These are phyloP conservation scores for Palythoa grandis DNA, from an alignment of 92 coral and sea anemone genomes.

Conservation along the genomic window DNA sequence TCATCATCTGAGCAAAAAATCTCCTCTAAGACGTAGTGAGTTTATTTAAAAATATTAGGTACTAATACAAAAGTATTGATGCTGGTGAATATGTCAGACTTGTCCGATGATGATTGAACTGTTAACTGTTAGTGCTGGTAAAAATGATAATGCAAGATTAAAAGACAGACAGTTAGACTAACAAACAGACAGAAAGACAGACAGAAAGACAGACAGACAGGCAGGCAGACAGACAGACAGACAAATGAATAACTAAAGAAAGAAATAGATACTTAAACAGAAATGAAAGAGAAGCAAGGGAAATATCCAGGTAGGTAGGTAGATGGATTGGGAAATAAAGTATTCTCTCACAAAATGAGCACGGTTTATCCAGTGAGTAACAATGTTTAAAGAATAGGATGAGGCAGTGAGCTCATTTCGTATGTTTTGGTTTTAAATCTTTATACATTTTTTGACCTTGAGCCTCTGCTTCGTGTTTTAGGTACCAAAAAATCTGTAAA, in stretches of 20 bases:
- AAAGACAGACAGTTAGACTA: not conserved
- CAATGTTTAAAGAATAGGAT: too few relatives aligned
- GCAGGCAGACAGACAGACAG: not conserved
- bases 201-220: not conserved
- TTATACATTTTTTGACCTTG: not conserved
- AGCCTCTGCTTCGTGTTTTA: not conserved
- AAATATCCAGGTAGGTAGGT: too few relatives aligned
- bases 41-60: not conserved
- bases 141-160: too few relatives aligned
- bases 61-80: not conserved
- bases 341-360: too few relatives aligned
- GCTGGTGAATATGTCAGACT: not conserved
- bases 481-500: slow-evolving; percentile 18
- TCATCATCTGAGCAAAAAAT: slow-evolving; percentile 61
- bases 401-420: too few relatives aligned
- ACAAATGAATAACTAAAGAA: not conserved
- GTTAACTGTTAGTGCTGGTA: too few relatives aligned
- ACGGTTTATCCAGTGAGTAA: too few relatives aligned
- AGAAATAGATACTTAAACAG: too few relatives aligned
- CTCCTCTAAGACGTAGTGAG: slow-evolving; percentile 47
- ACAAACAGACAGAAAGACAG: not conserved
- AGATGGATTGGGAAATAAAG: too few relatives aligned
- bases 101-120: not conserved
- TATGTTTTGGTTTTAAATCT: too few relatives aligned
- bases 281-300: too few relatives aligned